Percentiles rank a stretch among this genome's conserved stretches.
phyloP scores from a whole-genome alignment of 2,888 invertebrate species.

The Ophioninae sp. region DNA sequence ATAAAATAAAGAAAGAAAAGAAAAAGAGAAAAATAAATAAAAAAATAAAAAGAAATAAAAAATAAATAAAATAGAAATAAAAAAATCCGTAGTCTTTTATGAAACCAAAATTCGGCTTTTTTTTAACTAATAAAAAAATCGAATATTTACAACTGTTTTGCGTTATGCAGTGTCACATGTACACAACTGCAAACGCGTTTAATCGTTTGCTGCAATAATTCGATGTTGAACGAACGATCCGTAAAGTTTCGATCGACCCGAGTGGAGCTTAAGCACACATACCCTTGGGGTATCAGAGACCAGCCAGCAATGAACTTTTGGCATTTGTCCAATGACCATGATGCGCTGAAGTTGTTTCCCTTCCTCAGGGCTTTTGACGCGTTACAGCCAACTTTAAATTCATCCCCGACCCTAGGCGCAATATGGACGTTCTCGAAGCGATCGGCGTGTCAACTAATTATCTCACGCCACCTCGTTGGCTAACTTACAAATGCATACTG shows the following conservation, averaged over 20 bases:
- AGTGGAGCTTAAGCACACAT: conserved; percentile 20
- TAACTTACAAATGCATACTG: neutral
- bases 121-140: neutral
- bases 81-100: neutral
- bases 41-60: too few species aligned
- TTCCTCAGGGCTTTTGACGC: conserved; percentile 35
- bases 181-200: neutral
- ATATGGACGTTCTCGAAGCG: neutral
- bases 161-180: too few species aligned
- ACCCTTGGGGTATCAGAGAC: conserved; percentile 51
- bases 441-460: conserved; percentile 33
- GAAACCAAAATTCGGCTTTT: neutral
- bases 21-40: too few species aligned
- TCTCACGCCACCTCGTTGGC: neutral
- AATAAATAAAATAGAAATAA: too few species aligned
- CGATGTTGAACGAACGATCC: conserved; percentile 10
- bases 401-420: conserved; percentile 22
- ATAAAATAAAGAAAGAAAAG: too few species aligned
- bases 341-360: neutral
- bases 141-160: neutral
- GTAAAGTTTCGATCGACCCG: conserved; percentile 12
- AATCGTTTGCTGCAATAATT: neutral
- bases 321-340: conserved; percentile 53
- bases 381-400: conserved; percentile 38
- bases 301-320: conserved; percentile 44